Percentiles rank a stretch among this genome's conserved stretches.
Conservation (phyloP, 2,113 vertebrate genomes). For the Lampris incognitus region DNA sequence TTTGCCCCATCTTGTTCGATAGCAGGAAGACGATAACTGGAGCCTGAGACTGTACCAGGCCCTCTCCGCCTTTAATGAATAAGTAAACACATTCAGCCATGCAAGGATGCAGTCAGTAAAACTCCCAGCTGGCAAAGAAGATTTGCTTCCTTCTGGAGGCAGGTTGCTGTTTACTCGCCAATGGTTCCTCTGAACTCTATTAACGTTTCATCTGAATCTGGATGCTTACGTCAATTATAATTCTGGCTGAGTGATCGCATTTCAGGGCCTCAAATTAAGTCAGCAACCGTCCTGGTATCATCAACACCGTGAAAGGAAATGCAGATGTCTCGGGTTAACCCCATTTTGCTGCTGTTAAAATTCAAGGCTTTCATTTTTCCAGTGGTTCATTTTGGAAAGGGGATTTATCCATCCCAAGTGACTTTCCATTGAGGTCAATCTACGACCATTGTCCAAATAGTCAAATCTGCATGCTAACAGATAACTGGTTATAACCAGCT, state of each 20-base stretch:
- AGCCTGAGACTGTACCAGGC: slow-evolving; percentile 49
- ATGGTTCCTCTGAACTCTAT: slow-evolving; percentile 62
- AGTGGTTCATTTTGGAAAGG: too few species aligned
- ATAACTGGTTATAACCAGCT: neutral
- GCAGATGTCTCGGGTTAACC: too few species aligned
- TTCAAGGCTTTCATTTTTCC: too few species aligned
- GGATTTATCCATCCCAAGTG: too few species aligned
- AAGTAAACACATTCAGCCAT: slow-evolving; percentile 70
- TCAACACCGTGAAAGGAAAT: too few species aligned
- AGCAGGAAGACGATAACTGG: slow-evolving; percentile 61
- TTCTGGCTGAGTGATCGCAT: slow-evolving; percentile 49
- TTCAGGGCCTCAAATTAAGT: slow-evolving; percentile 39
- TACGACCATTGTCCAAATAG: neutral
- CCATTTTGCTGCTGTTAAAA: too few species aligned
- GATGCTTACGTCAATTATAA: slow-evolving; percentile 41
- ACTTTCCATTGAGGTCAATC: too few species aligned
- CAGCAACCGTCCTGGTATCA: neutral
- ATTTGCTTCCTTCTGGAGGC: slow-evolving; percentile 67
- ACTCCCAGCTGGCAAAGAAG: slow-evolving; percentile 55
- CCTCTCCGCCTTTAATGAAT: slow-evolving; percentile 71
- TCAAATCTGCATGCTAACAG: neutral
- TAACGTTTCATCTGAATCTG: slow-evolving; percentile 59
- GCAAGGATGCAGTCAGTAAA: slow-evolving; percentile 57
- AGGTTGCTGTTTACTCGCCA: slow-evolving; percentile 66
- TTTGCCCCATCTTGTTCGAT: slow-evolving; percentile 58